A percentile compares a stretch with the other conserved stretches of the same genome.
These are phyloP conservation scores for Fukomys damarensis DNA, from an alignment of 2,113 vertebrate species.

Conservation along the genomic window DNA sequence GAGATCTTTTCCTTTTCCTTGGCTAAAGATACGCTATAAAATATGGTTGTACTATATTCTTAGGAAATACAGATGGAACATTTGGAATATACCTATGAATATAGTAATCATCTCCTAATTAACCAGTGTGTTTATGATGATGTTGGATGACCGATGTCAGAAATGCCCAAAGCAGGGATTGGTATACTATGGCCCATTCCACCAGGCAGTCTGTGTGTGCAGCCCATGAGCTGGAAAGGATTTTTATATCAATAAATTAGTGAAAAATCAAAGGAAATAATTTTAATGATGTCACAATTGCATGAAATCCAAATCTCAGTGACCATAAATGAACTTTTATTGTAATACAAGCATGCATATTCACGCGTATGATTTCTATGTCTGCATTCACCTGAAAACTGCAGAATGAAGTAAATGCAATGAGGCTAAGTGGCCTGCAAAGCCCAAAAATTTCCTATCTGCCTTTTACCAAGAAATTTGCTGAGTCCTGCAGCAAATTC, in stretches of 20 bases:
- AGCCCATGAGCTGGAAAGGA: neutral
- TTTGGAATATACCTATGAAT: neutral
- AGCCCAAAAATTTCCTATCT: neutral
- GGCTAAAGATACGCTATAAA: neutral
- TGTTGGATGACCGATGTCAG: neutral
- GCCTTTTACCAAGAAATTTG: neutral
- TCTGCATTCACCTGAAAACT: neutral
- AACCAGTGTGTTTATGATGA: neutral
- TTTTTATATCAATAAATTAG: neutral
- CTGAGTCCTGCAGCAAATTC: neutral
- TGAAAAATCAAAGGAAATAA: neutral
- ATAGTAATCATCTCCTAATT: neutral
- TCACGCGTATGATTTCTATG: neutral
- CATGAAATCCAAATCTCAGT: neutral
- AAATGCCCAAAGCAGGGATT: neutral
- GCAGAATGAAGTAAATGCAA: neutral
- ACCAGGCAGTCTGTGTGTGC: neutral
- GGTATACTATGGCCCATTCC: too few species aligned
- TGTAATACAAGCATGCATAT: neutral
- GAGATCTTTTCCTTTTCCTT: neutral
- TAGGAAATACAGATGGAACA: neutral
- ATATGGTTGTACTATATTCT: neutral
- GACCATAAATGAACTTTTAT: neutral
- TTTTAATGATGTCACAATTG: neutral
- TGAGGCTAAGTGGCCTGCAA: neutral